phyloP scores from a whole-genome alignment of 64 coral and sea anemone genomes.

The Dendrophyllia cribrosa region DNA sequence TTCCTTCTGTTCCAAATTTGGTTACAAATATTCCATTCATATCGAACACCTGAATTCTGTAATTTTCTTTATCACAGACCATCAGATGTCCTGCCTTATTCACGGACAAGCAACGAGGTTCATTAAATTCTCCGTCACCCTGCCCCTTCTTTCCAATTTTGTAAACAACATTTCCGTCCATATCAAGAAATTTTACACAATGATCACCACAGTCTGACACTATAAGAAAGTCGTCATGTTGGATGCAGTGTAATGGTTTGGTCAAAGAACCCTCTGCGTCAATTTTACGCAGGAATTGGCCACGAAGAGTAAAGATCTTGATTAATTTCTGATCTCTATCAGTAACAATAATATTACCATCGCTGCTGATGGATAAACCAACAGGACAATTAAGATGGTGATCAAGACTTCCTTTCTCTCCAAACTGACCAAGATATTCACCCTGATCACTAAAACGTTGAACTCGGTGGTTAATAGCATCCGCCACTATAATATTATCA shows the following conservation, averaged over 20 bases:
- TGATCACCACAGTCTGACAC: background rate
- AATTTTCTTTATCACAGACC: background rate
- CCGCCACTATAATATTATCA: background rate
- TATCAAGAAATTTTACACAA: background rate
- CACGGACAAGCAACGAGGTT: background rate
- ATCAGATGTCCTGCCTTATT: background rate
- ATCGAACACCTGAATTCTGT: background rate
- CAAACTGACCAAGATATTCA: background rate
- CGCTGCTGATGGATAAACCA: background rate
- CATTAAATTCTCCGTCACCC: background rate
- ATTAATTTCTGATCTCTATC: background rate
- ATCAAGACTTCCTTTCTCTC: background rate
- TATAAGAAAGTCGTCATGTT: slow-evolving; percentile 6
- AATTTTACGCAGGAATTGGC: background rate
- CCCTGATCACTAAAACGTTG: background rate
- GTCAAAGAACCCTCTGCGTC: background rate
- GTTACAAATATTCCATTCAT: background rate
- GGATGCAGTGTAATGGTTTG: background rate
- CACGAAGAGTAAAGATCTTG: background rate
- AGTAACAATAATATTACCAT: background rate
- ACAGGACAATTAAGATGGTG: background rate
- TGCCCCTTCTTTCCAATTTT: background rate
- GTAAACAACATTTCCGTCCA: background rate
- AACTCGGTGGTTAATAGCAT: background rate
- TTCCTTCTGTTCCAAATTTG: background rate